Evolutionary conservation across 2,888 invertebrate species (phyloP).

Genomic region (Catocala fraxini): DNA sequence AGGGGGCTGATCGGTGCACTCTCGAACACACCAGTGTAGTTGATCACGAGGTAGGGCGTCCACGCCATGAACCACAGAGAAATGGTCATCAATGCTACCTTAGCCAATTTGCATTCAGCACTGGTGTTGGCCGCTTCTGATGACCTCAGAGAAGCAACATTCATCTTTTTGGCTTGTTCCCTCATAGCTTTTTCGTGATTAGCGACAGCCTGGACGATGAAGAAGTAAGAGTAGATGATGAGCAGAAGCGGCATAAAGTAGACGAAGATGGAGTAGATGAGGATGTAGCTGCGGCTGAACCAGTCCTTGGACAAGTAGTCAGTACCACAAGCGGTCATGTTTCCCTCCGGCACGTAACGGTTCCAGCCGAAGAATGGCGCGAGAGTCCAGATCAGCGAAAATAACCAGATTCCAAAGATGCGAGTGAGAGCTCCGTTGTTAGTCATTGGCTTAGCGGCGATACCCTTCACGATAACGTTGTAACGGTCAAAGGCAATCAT

Average conservation of each 20-base stretch:
- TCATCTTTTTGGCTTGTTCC: conserved; percentile 98
- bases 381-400: conserved; percentile 93
- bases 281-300: conserved; percentile 93
- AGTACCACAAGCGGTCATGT: conserved; percentile 97
- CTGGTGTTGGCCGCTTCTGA: conserved; percentile 92
- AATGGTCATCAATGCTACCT: conserved; percentile 96
- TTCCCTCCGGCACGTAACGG: conserved; percentile 97
- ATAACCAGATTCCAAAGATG: conserved; percentile 93
- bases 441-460: conserved; percentile 94
- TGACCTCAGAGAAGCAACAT: conserved; percentile 95
- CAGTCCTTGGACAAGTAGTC: conserved; percentile 93
- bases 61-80: conserved; percentile 97
- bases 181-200: conserved; percentile 95
- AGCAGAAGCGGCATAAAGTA: conserved; percentile 92
- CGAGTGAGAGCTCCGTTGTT: conserved; percentile 93
- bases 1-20: conserved; percentile 91
- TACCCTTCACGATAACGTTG: conserved; percentile 97
- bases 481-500: conserved; percentile 97
- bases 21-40: conserved; percentile 93
- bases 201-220: conserved; percentile 94
- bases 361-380: conserved; percentile 96
- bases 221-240: conserved; percentile 96
- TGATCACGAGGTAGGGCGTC: conserved; percentile 96
- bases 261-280: conserved; percentile 92
- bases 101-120: conserved; percentile 95